phyloP scores from a whole-genome alignment of 2,797 vertebrate species.

The Peromyscus nudipes region DNA sequence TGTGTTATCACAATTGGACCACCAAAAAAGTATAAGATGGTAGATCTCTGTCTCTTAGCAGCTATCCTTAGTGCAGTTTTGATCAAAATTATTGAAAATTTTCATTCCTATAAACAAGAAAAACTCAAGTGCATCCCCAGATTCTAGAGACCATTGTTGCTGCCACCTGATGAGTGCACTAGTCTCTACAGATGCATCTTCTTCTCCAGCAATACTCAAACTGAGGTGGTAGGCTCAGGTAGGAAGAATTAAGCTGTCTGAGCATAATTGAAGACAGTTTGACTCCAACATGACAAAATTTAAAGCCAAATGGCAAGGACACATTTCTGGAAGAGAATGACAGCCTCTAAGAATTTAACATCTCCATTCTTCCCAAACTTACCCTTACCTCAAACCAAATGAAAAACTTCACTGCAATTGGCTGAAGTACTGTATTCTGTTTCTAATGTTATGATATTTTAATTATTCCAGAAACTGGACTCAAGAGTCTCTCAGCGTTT shows the following conservation, averaged over 20 bases:
- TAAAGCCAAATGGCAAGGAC: background rate
- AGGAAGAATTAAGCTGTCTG: background rate
- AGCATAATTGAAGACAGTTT: background rate
- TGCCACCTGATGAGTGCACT: background rate
- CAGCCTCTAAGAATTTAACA: background rate
- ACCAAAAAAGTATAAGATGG: background rate
- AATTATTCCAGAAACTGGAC: background rate
- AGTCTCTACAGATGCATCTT: background rate
- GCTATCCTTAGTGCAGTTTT: background rate
- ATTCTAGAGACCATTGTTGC: background rate
- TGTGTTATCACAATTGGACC: background rate
- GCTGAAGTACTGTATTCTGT: background rate
- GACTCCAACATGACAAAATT: background rate
- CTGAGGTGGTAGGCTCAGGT: background rate
- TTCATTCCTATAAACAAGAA: background rate
- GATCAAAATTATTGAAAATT: slow-evolving; percentile 20
- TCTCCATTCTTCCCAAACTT: slow-evolving; percentile 5
- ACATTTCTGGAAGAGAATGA: slow-evolving; percentile 6
- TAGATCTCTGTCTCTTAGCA: background rate
- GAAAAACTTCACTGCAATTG: background rate
- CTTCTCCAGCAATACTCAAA: background rate
- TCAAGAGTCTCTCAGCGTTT: background rate
- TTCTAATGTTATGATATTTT: background rate
- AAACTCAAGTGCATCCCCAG: background rate
- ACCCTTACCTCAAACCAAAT: slow-evolving; percentile 16